Base-by-base conservation (phyloP, 1,140 invertebrate genomes). In the Microplitis demolitor region DNA sequence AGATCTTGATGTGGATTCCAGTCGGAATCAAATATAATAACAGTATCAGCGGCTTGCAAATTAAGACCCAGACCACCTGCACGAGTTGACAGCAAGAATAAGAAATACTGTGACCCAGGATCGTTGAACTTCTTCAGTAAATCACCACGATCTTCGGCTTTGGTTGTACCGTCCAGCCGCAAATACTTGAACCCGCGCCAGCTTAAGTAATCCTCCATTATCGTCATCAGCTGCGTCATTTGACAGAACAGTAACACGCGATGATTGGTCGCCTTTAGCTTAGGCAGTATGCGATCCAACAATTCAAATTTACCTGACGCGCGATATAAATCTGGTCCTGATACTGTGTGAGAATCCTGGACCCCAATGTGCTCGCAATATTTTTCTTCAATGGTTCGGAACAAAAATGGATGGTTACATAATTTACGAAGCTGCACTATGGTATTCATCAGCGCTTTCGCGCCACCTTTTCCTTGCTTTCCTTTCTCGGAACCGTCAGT, bases 1-100 rank as follows among this genome's bases (percentile, higher is more conserved):
- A 98, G 89, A 91, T 99, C 97, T 91, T 99, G 97, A 89, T 99
- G 98, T 53, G 98, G 98, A 90, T 99, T 99, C 98, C 98, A 99
- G 88, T 99, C 98, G 1, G 97, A 99, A 87, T 99, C 98, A 85
- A 99, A 99, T 73, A 99, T 99, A 74, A 99, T 92, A 62, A 99
- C 98, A 24, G 98, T 99, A 85, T 99, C 98, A 6, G 98, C 98
- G 61, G 96, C 95, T 88, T 99, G 98, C 67, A 99, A 88, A 91
- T 99, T 99, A 56, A 99, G 90, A 74, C 98, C 98, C 14, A 99
- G 89, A 78, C 98, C 98, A 76, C 98, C 98, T 74, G 98, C 98
- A 79, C 98, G 90, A 3, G 98, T 99, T 3, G 96, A 98, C 72
- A 99, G 86, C 78, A 99, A 88, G 87, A 99, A 99, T 61, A 99